phyloP scores from a whole-genome alignment of 2,888 invertebrate genomes.

The Nephrotoma appendiculata region DNA sequence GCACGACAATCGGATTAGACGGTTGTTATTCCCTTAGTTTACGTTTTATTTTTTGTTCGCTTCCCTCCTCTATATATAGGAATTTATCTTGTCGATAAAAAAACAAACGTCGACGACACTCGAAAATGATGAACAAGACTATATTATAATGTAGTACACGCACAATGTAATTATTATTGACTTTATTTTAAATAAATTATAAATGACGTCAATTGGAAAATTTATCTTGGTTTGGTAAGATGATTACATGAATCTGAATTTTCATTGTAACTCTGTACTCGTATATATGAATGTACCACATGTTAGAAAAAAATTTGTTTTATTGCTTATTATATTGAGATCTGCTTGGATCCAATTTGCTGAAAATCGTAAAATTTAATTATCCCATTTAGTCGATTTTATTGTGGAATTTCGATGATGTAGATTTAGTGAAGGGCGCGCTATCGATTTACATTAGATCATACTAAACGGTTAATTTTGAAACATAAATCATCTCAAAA shows the following conservation, averaged over 20 bases:
- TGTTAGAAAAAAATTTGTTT: neutral
- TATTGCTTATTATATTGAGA: neutral
- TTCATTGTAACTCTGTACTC: neutral
- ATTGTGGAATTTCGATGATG: no score
- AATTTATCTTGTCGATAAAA: neutral
- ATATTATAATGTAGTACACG: neutral
- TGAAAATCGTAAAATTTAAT: neutral
- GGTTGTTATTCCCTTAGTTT: neutral
- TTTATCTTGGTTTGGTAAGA: neutral
- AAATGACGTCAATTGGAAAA: neutral
- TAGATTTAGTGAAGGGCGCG: no score
- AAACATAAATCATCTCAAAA: no score
- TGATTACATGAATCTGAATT: neutral
- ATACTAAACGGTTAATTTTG: no score
- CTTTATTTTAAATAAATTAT: neutral
- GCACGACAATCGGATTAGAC: neutral
- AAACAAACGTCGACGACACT: neutral
- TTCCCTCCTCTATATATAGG: neutral
- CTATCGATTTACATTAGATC: no score
- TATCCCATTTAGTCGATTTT: neutral
- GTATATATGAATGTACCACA: neutral
- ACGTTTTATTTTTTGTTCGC: neutral
- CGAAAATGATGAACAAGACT: neutral
- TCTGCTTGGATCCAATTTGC: neutral
- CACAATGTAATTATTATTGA: neutral